Evolutionary conservation across 2,797 vertebrate species (phyloP).

Genomic region (Sebastiscus tertius): DNA sequence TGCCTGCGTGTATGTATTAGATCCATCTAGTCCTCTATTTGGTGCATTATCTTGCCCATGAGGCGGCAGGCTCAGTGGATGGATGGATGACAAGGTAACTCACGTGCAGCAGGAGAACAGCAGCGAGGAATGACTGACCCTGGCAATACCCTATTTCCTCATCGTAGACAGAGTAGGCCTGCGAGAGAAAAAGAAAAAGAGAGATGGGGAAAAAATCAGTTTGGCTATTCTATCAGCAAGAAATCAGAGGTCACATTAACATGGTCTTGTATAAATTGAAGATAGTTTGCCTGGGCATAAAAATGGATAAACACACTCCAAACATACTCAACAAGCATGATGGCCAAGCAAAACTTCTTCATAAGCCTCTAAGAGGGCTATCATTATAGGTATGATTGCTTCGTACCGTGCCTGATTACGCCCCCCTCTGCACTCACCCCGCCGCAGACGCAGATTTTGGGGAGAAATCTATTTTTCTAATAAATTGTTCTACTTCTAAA

Average conservation of each 20-base stretch:
- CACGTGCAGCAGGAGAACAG: constrained; percentile 95
- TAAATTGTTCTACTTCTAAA: too few species aligned
- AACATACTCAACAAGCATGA: not conserved
- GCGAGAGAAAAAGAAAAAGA: constrained; percentile 20
- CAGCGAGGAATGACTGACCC: constrained; percentile 97
- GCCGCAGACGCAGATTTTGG: too few species aligned
- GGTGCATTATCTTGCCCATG: not conserved
- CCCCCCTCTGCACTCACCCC: too few species aligned
- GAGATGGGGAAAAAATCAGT: not conserved
- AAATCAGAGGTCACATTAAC: constrained; percentile 1
- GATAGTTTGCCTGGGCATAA: not conserved
- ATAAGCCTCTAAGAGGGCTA: accelerated
- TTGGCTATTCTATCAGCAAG: not conserved
- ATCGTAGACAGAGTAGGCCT: constrained; percentile 98
- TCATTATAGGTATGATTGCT: not conserved
- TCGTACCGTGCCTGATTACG: too few species aligned
- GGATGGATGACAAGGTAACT: constrained; percentile 73
- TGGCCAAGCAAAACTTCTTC: not conserved
- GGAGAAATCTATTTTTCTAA: too few species aligned
- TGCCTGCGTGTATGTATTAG: not conserved
- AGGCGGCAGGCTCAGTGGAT: not conserved
- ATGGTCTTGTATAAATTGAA: not conserved
- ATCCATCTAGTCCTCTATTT: not conserved
- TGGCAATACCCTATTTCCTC: constrained; percentile 98
- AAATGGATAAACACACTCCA: not conserved